Percentiles rank a stretch among this genome's conserved stretches.
Conservation (phyloP, 2,888 invertebrate species). For the Xestia sexstrigata region DNA sequence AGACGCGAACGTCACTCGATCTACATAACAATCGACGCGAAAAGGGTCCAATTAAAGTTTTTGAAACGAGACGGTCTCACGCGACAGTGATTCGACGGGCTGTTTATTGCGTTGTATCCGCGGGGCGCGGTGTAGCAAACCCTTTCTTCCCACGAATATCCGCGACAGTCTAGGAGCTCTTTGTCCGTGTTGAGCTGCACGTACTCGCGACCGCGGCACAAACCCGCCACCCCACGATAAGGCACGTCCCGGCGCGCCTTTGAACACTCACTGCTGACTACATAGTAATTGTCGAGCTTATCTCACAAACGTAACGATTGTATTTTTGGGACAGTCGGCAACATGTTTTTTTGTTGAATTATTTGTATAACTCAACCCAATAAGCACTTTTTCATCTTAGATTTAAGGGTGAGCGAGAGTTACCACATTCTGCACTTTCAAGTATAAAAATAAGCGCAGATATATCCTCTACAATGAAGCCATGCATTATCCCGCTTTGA, state of each 20-base stretch:
- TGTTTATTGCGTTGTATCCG: slow-evolving; percentile 63
- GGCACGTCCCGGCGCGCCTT: slow-evolving; percentile 77
- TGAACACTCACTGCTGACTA: slow-evolving; percentile 70
- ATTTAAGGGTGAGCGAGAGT: background rate
- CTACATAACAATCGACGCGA: slow-evolving; percentile 65
- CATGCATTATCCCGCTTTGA: background rate
- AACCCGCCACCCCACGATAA: slow-evolving; percentile 78
- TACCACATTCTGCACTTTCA: background rate
- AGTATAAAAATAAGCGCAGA: background rate
- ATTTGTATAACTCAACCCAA: slow-evolving; percentile 30
- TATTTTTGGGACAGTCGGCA: slow-evolving; percentile 56
- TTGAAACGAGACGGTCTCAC: slow-evolving; percentile 71
- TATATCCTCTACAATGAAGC: background rate
- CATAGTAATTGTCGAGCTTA: slow-evolving; percentile 67
- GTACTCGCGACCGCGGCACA: slow-evolving; percentile 65
- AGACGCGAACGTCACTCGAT: slow-evolving; percentile 51
- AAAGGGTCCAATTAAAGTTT: slow-evolving; percentile 71
- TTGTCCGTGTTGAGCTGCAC: slow-evolving; percentile 64
- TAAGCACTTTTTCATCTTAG: slow-evolving; percentile 24
- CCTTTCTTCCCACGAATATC: slow-evolving; percentile 81
- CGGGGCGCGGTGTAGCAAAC: slow-evolving; percentile 68
- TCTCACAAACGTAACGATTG: slow-evolving; percentile 63
- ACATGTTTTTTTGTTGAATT: slow-evolving; percentile 45
- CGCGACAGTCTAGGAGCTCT: slow-evolving; percentile 69
- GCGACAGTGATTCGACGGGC: slow-evolving; percentile 65